phyloP scores from a whole-genome alignment of 2,113 vertebrate genomes.

The Pimephales promelas region DNA sequence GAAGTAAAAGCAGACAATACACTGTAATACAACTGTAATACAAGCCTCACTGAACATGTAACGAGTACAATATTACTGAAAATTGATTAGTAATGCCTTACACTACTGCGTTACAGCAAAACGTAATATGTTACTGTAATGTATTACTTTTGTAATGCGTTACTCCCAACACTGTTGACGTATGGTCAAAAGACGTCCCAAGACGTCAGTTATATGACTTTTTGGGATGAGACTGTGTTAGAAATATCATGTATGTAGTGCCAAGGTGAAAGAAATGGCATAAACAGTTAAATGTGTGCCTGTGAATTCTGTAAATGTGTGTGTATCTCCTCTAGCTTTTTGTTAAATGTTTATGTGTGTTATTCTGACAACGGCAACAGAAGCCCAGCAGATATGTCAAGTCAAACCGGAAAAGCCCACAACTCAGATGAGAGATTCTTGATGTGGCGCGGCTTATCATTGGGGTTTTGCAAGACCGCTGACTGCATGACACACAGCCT shows the following conservation, averaged over 20 bases:
- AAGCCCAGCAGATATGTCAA: background rate
- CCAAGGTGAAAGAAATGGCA: background rate
- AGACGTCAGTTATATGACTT: too few species aligned
- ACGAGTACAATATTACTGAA: too few species aligned
- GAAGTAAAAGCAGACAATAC: too few species aligned
- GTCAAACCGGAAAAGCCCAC: conserved; percentile 21
- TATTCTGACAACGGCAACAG: background rate
- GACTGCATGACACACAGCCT: conserved; percentile 39
- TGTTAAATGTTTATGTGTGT: background rate
- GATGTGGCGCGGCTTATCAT: conserved; percentile 1
- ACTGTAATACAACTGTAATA: too few species aligned
- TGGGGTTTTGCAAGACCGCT: conserved; percentile 23
- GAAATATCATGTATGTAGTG: background rate
- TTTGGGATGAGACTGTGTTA: too few species aligned
- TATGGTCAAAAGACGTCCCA: too few species aligned
- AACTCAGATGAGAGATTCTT: conserved; percentile 19
- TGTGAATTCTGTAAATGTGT: background rate
- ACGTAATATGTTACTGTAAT: too few species aligned
- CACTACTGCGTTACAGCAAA: too few species aligned
- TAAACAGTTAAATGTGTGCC: background rate
- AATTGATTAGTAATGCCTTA: too few species aligned
- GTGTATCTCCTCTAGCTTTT: background rate
- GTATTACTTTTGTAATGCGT: too few species aligned
- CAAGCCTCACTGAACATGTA: too few species aligned
- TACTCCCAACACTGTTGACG: too few species aligned